These are phyloP conservation scores for Antrozous pallidus DNA, from an alignment of 2,797 vertebrate species.

Conservation along the genomic window DNA sequence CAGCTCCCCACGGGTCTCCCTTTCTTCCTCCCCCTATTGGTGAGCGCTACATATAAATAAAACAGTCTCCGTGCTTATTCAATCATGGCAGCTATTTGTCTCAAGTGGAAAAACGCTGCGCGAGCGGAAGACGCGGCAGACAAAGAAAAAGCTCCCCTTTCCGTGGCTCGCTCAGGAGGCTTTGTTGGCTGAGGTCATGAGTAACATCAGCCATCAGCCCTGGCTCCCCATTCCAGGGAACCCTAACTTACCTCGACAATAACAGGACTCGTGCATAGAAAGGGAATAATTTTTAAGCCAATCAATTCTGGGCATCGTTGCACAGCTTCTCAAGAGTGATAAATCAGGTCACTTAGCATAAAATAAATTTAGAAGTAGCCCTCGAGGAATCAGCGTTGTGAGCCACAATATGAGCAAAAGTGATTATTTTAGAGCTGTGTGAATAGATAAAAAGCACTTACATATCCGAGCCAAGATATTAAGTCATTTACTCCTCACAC, in stretches of 20 bases:
- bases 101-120: slow-evolving; percentile 28
- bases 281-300: neutral
- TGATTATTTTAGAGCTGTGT: slow-evolving; percentile 10
- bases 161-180: neutral
- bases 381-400: neutral
- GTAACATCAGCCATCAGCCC: neutral
- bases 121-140: slow-evolving; percentile 17
- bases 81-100: slow-evolving; percentile 35
- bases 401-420: slow-evolving; percentile 8
- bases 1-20: neutral
- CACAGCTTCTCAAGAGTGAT: slow-evolving; percentile 22
- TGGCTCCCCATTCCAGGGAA: neutral
- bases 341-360: slow-evolving; percentile 34
- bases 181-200: neutral
- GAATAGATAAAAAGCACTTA: slow-evolving; percentile 5
- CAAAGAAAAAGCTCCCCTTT: slow-evolving; percentile 26
- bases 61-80: neutral
- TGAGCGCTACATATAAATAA: neutral
- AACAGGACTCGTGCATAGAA: neutral
- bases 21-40: slow-evolving; percentile 32
- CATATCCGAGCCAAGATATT: neutral
- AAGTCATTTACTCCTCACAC: slow-evolving; percentile 1
- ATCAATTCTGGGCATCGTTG: slow-evolving; percentile 13
- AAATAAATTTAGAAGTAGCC: slow-evolving; percentile 15
- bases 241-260: neutral